Percentiles rank a stretch among this genome's conserved stretches.
Evolutionary conservation across 2,797 vertebrate genomes (phyloP).

Genomic region (Parambassis ranga): DNA sequence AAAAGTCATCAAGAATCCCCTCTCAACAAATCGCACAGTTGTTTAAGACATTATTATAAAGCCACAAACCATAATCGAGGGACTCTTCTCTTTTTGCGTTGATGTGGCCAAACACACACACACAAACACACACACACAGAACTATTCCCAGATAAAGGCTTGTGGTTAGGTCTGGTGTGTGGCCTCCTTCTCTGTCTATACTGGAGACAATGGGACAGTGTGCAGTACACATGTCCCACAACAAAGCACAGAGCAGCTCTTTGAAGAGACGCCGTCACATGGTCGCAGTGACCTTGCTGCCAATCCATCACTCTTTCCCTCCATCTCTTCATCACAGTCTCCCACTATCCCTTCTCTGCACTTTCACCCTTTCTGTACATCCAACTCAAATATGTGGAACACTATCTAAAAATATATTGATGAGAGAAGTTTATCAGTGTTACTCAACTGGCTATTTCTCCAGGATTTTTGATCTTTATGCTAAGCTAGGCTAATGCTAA

Average conservation of each 20-base stretch:
- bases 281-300: conserved; percentile 36
- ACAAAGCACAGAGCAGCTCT: conserved; percentile 76
- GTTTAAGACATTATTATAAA: conserved; percentile 36
- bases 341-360: conserved; percentile 15
- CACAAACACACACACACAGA: conserved; percentile 20
- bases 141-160: conserved; percentile 62
- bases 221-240: conserved; percentile 70
- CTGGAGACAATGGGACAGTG: conserved; percentile 76
- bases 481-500: conserved; percentile 1
- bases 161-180: conserved; percentile 57
- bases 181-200: conserved; percentile 66
- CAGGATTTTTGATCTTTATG: neutral
- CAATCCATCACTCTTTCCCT: conserved; percentile 53
- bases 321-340: conserved; percentile 30
- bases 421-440: neutral
- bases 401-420: too few relatives aligned
- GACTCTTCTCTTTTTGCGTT: conserved; percentile 26
- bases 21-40: conserved; percentile 29
- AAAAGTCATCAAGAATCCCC: conserved; percentile 7
- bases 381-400: too few relatives aligned
- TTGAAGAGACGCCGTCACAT: conserved; percentile 70
- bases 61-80: conserved; percentile 44
- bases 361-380: conserved; percentile 59
- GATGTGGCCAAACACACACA: conserved; percentile 66
- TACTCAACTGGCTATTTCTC: neutral